Evolutionary conservation across 1,140 invertebrate species (phyloP), one percentile per base, ranked within the genome.

Genomic region (Coboldia fuscipes): DNA sequence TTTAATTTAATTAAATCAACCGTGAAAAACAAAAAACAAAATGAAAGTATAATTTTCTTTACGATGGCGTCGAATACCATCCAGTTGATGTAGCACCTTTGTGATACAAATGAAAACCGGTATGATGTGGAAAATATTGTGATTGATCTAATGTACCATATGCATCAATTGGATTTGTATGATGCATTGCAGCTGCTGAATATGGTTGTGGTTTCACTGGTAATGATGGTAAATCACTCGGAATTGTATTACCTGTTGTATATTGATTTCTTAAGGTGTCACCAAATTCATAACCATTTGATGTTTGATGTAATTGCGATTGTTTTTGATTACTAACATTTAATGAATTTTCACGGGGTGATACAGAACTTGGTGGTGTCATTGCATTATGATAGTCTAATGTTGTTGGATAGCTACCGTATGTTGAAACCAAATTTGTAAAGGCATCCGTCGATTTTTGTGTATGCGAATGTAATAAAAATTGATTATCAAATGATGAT

Each of bases 311-410:
- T 10, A 32, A 57, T 18, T 52, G 42, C 43, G 51, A 60, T 62
- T 7, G 58, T 54, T 39, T 68, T 69, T 42, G 70, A 70, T 49
- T 76, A 73, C 50, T 83, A 88, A 49, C 17, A 22, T 51, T 51
- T 27, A 43, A 49, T 12, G 44, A 44, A 10, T 17, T 12, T 45
- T 90, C 85, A 30, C 84, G 65, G 1, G 89, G 89, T 7, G 88
- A 93, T 0, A 93, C 86, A 2, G 85, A 92, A 1, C 84, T 85
- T 9, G 89, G 88, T 29, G 88, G 89, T 1, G 88, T 93, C 79
- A 93, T 92, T 12, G 86, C 84, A 18, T 84, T 83, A 47, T 84
- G 78, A 45, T 83, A 82, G 45, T 84, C 80, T 14, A 77, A 66
- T 3, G 67, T 67, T 35, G 48, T 50, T 39, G 51, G 49, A 43